phyloP scores from a whole-genome alignment of 2,888 invertebrate genomes.

The Kuschelorhynchus macadamiae region DNA sequence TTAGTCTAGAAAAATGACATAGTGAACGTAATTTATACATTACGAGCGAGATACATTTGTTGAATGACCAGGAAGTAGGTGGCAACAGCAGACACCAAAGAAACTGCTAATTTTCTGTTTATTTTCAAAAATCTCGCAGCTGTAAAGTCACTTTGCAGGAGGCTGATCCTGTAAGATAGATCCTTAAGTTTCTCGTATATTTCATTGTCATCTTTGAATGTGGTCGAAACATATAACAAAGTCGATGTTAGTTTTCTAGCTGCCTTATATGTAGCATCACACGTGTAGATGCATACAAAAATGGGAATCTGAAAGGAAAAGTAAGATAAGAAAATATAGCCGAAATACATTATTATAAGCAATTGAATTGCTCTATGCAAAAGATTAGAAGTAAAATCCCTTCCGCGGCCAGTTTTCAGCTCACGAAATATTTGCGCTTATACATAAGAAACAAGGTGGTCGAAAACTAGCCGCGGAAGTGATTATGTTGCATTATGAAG shows the following conservation, averaged over 20 bases:
- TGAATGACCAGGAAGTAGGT: conserved; percentile 6
- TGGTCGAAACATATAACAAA: not conserved
- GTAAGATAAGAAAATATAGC: too few relatives aligned
- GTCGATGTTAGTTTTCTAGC: not conserved
- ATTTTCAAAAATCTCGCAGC: conserved; percentile 4
- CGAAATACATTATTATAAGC: too few relatives aligned
- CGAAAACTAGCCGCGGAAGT: too few relatives aligned
- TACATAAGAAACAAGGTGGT: too few relatives aligned
- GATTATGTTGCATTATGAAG: too few relatives aligned
- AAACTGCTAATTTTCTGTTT: conserved; percentile 5
- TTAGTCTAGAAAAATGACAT: too few relatives aligned
- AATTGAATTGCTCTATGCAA: too few relatives aligned
- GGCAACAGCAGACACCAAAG: conserved; percentile 4
- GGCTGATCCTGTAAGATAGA: not conserved
- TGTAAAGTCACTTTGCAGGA: conserved; percentile 1
- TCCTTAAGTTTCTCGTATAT: conserved; percentile 13
- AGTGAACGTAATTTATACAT: too few relatives aligned
- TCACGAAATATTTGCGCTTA: too few relatives aligned
- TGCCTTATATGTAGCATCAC: conserved; percentile 10
- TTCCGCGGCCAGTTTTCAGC: too few relatives aligned
- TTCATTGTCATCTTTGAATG: conserved; percentile 3
- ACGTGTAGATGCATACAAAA: not conserved
- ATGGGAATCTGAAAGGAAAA: conserved; percentile 4
- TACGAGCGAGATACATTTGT: conserved; percentile 3
- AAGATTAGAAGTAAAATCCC: too few relatives aligned